Conservation (phyloP, 2,113 vertebrate species). For the Pholis gunnellus region DNA sequence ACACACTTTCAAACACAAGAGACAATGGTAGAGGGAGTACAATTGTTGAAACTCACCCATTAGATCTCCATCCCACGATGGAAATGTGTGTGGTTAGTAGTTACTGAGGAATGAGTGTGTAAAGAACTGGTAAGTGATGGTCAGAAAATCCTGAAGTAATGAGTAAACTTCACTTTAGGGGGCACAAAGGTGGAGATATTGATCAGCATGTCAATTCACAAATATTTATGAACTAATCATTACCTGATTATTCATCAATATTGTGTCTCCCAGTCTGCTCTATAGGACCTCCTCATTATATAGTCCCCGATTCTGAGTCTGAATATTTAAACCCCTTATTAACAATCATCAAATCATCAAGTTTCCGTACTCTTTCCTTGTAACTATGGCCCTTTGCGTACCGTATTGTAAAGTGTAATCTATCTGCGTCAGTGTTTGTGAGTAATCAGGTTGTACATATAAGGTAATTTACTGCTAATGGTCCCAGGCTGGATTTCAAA, state of each 20-base stretch:
- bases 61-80: not conserved
- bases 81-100: not conserved
- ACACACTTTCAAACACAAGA: conserved; percentile 30
- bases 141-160: not conserved
- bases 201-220: not conserved
- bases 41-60: conserved; percentile 10
- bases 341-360: not conserved
- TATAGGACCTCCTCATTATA: not conserved
- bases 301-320: not conserved
- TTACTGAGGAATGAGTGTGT: not conserved
- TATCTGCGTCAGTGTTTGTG: conserved; percentile 23
- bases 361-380: not conserved
- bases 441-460: conserved; percentile 45
- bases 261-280: not conserved
- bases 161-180: not conserved
- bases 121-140: not conserved
- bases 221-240: not conserved
- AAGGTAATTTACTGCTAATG: conserved; percentile 57
- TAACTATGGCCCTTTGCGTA: not conserved
- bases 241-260: not conserved
- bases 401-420: not conserved
- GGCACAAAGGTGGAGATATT: not conserved
- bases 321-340: not conserved
- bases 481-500: conserved; percentile 55
- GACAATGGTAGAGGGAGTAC: conserved; percentile 14